Conservation (phyloP, 2,113 vertebrate species). For the Isurus oxyrinchus region DNA sequence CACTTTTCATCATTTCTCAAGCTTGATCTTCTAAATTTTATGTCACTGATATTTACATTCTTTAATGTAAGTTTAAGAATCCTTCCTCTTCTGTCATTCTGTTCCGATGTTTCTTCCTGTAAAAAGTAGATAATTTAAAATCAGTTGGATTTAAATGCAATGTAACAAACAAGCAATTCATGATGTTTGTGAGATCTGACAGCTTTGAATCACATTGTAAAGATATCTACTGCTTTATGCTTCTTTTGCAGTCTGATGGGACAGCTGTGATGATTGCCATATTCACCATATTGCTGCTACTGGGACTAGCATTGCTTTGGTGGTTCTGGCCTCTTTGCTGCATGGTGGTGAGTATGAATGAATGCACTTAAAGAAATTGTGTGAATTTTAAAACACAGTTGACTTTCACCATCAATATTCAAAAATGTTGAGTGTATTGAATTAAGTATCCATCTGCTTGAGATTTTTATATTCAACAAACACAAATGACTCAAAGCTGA, state of each 20-base stretch:
- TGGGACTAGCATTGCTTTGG: slow-evolving; percentile 75
- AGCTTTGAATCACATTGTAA: background rate
- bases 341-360: slow-evolving; percentile 75
- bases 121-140: background rate
- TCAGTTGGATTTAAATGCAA: background rate
- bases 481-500: background rate
- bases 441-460: background rate
- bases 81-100: background rate
- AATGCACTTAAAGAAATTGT: slow-evolving; percentile 45
- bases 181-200: background rate
- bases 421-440: background rate
- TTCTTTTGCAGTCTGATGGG: slow-evolving; percentile 63
- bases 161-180: background rate
- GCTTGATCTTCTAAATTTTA: background rate
- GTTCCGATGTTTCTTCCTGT: background rate
- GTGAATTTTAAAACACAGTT: background rate
- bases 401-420: no score
- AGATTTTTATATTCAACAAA: background rate
- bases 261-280: slow-evolving; percentile 64
- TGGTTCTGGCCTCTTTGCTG: slow-evolving; percentile 98
- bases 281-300: slow-evolving; percentile 69
- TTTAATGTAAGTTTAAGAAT: background rate
- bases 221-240: background rate
- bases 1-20: background rate
- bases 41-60: background rate